Evolutionary conservation across 2,113 vertebrate species (phyloP).

Genomic region (Ornithorhynchus anatinus): DNA sequence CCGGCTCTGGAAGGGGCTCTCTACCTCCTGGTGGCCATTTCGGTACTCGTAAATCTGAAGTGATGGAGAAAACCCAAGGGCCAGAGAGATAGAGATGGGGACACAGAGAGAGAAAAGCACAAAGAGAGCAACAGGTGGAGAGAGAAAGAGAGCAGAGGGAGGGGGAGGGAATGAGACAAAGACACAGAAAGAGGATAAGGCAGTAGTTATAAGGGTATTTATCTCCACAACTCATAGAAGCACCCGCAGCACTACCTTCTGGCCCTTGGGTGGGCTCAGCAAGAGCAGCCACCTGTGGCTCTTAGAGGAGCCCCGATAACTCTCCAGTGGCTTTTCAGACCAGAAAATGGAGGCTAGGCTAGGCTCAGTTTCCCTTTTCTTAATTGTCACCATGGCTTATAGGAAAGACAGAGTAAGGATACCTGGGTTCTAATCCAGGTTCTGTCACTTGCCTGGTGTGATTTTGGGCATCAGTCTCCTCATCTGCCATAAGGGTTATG

Average conservation of each 20-base stretch:
- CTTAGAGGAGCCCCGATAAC: no score
- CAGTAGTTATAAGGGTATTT: no score
- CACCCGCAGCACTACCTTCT: no score
- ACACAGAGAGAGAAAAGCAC: neutral
- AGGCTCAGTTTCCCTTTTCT: neutral
- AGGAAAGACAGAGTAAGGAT: neutral
- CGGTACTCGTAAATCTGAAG: conserved; percentile 82
- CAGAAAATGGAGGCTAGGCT: neutral
- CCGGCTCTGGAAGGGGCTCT: conserved; percentile 79
- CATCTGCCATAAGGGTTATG: neutral
- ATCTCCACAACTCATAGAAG: no score
- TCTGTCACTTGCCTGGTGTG: neutral
- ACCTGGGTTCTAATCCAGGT: neutral
- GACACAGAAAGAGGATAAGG: neutral
- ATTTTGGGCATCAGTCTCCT: neutral
- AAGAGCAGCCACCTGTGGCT: no score
- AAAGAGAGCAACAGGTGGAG: neutral
- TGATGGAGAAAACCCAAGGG: neutral
- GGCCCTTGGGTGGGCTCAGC: no score
- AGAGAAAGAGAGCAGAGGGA: neutral
- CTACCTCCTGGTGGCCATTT: conserved; percentile 55
- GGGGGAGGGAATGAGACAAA: neutral
- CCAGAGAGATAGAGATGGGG: neutral
- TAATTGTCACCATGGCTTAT: neutral
- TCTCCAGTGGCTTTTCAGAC: no score